These are phyloP conservation scores for Nyctibius bracteatus DNA, from an alignment of 2,113 vertebrate genomes.

Conservation along the genomic window DNA sequence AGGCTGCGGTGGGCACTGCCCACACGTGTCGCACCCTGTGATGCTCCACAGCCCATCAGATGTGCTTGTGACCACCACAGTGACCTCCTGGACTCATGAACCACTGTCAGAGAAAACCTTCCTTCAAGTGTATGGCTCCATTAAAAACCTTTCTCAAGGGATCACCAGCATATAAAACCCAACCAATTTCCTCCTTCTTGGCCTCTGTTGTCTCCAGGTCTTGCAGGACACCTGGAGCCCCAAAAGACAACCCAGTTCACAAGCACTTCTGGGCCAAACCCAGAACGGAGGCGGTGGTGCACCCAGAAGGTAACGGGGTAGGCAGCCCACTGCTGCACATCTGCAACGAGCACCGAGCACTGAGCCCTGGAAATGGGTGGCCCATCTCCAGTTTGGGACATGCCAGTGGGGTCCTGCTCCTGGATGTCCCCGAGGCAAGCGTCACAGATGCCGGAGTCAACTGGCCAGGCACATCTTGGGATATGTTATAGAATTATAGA, in stretches of 20 bases:
- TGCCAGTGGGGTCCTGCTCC: background rate
- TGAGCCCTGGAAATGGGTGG: background rate
- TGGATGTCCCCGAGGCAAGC: background rate
- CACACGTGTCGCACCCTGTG: accelerated
- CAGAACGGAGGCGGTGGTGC: background rate
- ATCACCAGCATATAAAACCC: background rate
- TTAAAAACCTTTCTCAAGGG: background rate
- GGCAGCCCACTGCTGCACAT: background rate
- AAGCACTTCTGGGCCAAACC: background rate
- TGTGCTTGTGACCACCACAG: background rate
- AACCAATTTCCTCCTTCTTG: background rate
- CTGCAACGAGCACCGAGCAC: background rate
- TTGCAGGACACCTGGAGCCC: background rate
- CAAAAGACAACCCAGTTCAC: background rate
- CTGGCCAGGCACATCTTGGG: background rate
- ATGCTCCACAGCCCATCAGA: background rate
- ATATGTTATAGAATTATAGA: too few species aligned
- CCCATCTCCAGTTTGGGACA: background rate
- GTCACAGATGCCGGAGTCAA: background rate
- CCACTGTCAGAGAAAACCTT: background rate
- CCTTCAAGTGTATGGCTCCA: background rate
- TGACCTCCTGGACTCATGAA: background rate
- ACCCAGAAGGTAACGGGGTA: accelerated
- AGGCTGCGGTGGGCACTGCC: background rate
- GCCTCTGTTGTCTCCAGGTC: too few species aligned